Percentiles rank a stretch among this genome's conserved stretches.
Evolutionary conservation across 2,888 invertebrate genomes (phyloP).

Genomic region (Sialis fuliginosa): DNA sequence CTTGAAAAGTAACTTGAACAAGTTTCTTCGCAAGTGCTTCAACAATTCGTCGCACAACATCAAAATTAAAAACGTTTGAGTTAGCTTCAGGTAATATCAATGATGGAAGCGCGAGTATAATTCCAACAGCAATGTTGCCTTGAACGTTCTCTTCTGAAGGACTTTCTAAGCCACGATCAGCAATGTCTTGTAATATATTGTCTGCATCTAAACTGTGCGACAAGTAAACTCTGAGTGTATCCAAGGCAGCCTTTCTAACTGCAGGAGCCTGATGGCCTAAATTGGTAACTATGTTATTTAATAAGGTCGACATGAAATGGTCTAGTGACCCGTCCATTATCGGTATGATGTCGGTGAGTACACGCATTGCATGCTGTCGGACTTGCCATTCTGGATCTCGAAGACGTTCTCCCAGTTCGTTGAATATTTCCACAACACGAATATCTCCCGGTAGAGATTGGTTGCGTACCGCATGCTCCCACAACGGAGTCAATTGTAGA

Average conservation of each 20-base stretch:
- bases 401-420: slow-evolving; percentile 52
- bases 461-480: slow-evolving; percentile 64
- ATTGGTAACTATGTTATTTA: slow-evolving; percentile 57
- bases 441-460: slow-evolving; percentile 52
- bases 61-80: slow-evolving; percentile 8
- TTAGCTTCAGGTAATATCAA: slow-evolving; percentile 35
- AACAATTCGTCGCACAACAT: slow-evolving; percentile 18
- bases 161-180: slow-evolving; percentile 45
- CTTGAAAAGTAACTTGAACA: slow-evolving; percentile 32
- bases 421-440: slow-evolving; percentile 35
- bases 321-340: slow-evolving; percentile 45
- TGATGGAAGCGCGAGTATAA: slow-evolving; percentile 45
- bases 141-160: slow-evolving; percentile 35
- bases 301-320: slow-evolving; percentile 39
- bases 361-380: slow-evolving; percentile 61
- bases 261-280: slow-evolving; percentile 66
- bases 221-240: slow-evolving; percentile 56
- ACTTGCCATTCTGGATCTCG: slow-evolving; percentile 72
- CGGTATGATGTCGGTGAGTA: slow-evolving; percentile 61
- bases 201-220: slow-evolving; percentile 48
- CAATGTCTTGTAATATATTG: slow-evolving; percentile 41
- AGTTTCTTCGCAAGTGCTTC: slow-evolving; percentile 25
- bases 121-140: slow-evolving; percentile 41
- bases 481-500: slow-evolving; percentile 45
- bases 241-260: slow-evolving; percentile 61